Conservation (phyloP, 1,140 invertebrate genomes). For the Lepidurus couesii region DNA sequence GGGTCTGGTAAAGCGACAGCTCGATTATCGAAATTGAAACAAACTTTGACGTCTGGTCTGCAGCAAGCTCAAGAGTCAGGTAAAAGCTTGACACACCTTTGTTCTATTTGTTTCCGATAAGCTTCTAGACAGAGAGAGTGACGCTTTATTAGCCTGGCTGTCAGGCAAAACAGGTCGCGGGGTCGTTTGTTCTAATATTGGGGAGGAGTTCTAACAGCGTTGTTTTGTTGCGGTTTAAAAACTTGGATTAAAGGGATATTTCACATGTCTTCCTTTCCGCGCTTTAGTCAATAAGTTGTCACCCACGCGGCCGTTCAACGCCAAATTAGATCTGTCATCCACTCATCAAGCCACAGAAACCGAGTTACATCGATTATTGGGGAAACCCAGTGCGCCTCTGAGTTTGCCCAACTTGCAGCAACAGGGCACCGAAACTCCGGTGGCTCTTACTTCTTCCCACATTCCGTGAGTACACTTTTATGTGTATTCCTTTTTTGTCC, state of each 20-base stretch:
- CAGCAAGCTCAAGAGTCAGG: slow-evolving; percentile 13
- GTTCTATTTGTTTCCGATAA: neutral
- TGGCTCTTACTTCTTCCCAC: neutral
- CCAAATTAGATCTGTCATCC: slow-evolving; percentile 10
- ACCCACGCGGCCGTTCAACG: slow-evolving; percentile 16
- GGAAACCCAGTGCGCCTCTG: slow-evolving; percentile 3
- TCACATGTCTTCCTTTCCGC: neutral
- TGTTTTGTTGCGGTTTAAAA: too few species aligned
- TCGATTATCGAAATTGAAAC: slow-evolving; percentile 11
- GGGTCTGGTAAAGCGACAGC: neutral
- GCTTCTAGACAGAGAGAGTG: neutral
- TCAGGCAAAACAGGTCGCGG: neutral
- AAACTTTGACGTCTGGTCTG: slow-evolving; percentile 10
- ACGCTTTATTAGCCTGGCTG: neutral
- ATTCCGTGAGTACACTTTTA: neutral
- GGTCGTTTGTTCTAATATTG: neutral
- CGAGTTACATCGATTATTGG: slow-evolving; percentile 15
- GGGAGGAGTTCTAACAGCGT: too few species aligned
- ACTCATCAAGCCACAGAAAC: neutral
- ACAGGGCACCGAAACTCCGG: slow-evolving; percentile 6
- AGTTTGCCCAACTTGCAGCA: slow-evolving; percentile 18
- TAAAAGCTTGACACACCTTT: neutral
- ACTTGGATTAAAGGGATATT: neutral
- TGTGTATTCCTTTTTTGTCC: neutral
- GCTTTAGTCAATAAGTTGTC: slow-evolving; percentile 11